A percentile compares a stretch with the other conserved stretches of the same genome.
These are phyloP conservation scores for Chrysopa pallens DNA, from an alignment of 1,140 invertebrate species.

Conservation along the genomic window DNA sequence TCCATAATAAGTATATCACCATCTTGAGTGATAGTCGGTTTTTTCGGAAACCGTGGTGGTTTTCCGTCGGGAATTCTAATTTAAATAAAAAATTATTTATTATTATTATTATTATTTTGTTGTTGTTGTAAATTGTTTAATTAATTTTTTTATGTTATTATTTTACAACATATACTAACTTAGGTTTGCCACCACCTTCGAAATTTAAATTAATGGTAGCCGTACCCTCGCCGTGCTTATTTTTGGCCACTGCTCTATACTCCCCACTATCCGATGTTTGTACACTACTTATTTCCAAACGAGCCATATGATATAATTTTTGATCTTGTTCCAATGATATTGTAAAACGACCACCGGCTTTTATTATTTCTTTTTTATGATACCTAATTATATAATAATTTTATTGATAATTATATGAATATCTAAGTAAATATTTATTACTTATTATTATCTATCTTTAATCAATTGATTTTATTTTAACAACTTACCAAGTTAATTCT, in stretches of 20 bases:
- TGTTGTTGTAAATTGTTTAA: constrained; percentile 2
- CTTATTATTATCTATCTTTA: too few relatives aligned
- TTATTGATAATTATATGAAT: too few relatives aligned
- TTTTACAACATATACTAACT: constrained; percentile 40
- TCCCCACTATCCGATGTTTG: constrained; percentile 76
- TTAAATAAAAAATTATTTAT: constrained; percentile 6
- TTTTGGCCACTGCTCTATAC: constrained; percentile 83
- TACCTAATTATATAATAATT: constrained; percentile 40
- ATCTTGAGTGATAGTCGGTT: constrained; percentile 89
- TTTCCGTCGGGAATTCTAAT: constrained; percentile 85
- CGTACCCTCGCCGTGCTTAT: constrained; percentile 77
- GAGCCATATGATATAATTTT: constrained; percentile 73
- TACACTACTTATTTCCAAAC: constrained; percentile 68
- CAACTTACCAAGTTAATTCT: constrained; percentile 72
- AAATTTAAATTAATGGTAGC: constrained; percentile 94
- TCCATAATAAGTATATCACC: constrained; percentile 90
- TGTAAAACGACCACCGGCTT: constrained; percentile 57
- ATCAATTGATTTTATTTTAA: not conserved
- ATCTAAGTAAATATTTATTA: not conserved
- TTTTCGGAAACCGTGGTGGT: constrained; percentile 90
- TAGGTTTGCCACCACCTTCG: constrained; percentile 70
- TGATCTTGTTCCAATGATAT: constrained; percentile 67
- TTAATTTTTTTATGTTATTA: not conserved
- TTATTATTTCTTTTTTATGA: constrained; percentile 62
- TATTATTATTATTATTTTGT: constrained; percentile 2